These are phyloP conservation scores for Melieria omissa DNA, from an alignment of 2,888 invertebrate genomes.

Conservation along the genomic window DNA sequence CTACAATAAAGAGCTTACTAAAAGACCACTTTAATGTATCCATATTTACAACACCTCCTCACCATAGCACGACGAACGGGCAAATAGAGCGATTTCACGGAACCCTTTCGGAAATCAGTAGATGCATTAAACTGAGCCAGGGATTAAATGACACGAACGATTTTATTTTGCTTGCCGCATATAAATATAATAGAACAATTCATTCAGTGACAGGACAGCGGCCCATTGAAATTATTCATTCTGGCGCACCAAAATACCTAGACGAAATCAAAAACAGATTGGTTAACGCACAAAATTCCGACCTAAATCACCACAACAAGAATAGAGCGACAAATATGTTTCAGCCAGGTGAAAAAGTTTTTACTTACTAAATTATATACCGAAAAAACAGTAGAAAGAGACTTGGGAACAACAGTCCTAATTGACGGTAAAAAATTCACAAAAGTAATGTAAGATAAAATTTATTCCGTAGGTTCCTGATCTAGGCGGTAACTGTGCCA, in stretches of 20 bases:
- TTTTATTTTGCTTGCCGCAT: slow-evolving; percentile 8
- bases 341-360: slow-evolving; percentile 11
- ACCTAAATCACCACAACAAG: background rate
- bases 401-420: slow-evolving; percentile 15
- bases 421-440: slow-evolving; percentile 14
- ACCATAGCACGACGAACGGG: slow-evolving; percentile 21
- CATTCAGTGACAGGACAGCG: slow-evolving; percentile 1
- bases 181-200: slow-evolving; percentile 4
- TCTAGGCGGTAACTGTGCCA: background rate
- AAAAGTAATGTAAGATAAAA: slow-evolving; percentile 9
- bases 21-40: slow-evolving; percentile 9
- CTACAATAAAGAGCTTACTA: slow-evolving; percentile 12
- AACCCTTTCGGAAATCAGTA: slow-evolving; percentile 17
- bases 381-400: slow-evolving; percentile 5
- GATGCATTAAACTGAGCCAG: slow-evolving; percentile 17
- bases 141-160: slow-evolving; percentile 9
- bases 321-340: background rate
- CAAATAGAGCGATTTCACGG: slow-evolving; percentile 21
- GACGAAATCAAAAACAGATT: slow-evolving; percentile 13
- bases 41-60: slow-evolving; percentile 10
- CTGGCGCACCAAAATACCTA: slow-evolving; percentile 1
- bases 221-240: slow-evolving; percentile 13
- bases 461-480: background rate
- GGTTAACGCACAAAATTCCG: background rate
- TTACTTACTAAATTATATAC: slow-evolving; percentile 12